These are phyloP conservation scores for Chlorops oryzae DNA, from an alignment of 1,140 invertebrate species.

Conservation along the genomic window DNA sequence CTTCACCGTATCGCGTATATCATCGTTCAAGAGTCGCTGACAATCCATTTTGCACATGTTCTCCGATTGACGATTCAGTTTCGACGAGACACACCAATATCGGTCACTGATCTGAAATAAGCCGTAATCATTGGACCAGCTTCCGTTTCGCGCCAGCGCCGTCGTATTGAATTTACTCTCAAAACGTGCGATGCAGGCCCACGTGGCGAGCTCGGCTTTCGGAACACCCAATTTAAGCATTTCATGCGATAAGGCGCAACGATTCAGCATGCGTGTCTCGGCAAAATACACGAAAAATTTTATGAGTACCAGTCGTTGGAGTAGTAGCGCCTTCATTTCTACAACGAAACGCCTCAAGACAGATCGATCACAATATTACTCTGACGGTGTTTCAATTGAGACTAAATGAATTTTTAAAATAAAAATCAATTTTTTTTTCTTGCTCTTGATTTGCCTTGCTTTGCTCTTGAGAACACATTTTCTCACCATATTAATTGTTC, in stretches of 20 bases:
- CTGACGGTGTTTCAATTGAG: no score
- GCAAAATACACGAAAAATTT: no score
- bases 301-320: no score
- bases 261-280: no score
- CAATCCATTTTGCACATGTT: slow-evolving; percentile 6
- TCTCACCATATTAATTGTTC: no score
- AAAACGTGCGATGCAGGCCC: slow-evolving; percentile 36
- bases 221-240: slow-evolving; percentile 33
- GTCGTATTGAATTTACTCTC: slow-evolving; percentile 40
- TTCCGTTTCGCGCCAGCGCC: slow-evolving; percentile 27
- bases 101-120: slow-evolving; percentile 44
- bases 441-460: no score
- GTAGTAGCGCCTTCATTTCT: no score
- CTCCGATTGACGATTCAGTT: not conserved
- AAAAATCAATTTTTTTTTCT: no score
- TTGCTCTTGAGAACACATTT: no score
- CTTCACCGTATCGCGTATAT: slow-evolving; percentile 1
- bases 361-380: no score
- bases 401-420: no score
- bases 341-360: no score
- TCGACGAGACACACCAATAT: slow-evolving; percentile 32
- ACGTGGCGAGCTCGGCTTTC: slow-evolving; percentile 29
- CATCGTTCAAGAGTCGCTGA: not conserved
- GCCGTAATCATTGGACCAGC: slow-evolving; percentile 39
- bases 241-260: slow-evolving; percentile 53